Conservation (phyloP, 30 jellyfish, hydroid and myxozoan genomes). For the Turritopsis rubra region DNA sequence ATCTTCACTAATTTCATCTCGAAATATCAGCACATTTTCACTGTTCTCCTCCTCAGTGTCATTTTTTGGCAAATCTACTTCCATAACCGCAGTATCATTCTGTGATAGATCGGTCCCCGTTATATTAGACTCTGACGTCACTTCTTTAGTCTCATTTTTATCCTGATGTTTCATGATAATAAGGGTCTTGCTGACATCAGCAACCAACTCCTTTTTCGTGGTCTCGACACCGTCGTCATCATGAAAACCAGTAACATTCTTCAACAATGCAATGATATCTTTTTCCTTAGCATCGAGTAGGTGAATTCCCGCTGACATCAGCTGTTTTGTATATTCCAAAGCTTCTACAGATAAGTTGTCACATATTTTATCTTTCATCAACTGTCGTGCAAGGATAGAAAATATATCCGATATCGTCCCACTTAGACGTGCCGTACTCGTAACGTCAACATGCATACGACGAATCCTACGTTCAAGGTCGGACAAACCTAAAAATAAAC, state of each 20-base stretch:
- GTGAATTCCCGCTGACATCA: constrained; percentile 18
- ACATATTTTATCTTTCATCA: constrained; percentile 25
- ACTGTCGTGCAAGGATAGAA: constrained; percentile 21
- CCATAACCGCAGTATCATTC: neutral
- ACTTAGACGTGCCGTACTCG: constrained; percentile 23
- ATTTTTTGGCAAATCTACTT: neutral
- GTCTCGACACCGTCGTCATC: neutral
- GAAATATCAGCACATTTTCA: constrained; percentile 1
- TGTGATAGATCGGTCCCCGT: neutral
- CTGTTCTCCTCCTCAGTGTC: neutral
- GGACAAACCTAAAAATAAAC: constrained; percentile 3
- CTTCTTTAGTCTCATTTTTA: neutral
- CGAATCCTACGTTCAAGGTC: constrained; percentile 22
- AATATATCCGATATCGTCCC: constrained; percentile 23
- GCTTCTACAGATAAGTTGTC: constrained; percentile 32
- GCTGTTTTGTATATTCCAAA: constrained; percentile 17
- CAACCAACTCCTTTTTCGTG: neutral
- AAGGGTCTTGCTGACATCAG: neutral
- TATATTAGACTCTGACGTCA: neutral
- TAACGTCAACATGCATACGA: constrained; percentile 24
- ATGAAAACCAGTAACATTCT: neutral
- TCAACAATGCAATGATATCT: constrained; percentile 12
- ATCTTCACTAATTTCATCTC: constrained; percentile 1
- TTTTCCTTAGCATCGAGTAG: constrained; percentile 21
- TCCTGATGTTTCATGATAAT: neutral